Conservation (phyloP, 2,113 vertebrate genomes). For the Alethe diademata region DNA sequence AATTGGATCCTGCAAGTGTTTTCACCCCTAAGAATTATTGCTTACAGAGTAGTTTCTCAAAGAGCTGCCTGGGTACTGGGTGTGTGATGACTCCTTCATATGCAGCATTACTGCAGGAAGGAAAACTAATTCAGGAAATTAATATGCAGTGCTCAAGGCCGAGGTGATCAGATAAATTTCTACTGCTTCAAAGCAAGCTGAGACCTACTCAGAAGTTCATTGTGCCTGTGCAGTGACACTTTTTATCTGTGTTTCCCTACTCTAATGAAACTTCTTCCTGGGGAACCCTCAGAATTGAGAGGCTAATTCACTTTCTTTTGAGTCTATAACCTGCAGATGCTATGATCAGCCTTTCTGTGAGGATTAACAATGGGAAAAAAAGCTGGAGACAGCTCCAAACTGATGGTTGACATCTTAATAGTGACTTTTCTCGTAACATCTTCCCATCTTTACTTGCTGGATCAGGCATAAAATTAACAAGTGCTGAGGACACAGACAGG, state of each 20-base stretch:
- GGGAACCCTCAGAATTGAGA: not conserved
- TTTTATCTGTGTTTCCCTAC: not conserved
- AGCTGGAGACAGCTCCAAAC: not conserved
- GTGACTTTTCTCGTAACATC: not conserved
- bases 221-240: not conserved
- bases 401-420: not conserved
- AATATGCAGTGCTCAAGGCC: not conserved
- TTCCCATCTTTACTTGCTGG: not conserved
- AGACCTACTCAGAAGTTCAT: not conserved
- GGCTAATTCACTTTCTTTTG: not conserved
- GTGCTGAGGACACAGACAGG: not conserved
- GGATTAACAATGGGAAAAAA: not conserved
- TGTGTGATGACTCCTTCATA: not conserved
- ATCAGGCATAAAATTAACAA: not conserved
- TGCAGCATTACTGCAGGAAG: not conserved
- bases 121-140: not conserved
- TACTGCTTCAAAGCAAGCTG: not conserved
- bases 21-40: not conserved
- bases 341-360: not conserved
- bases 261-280: not conserved
- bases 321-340: not conserved
- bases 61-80: not conserved
- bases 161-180: not conserved
- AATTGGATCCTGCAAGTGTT: not conserved
- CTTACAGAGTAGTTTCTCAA: not conserved